These are phyloP conservation scores for Cenopis cana DNA, from an alignment of 2,888 invertebrate genomes.

Conservation along the genomic window DNA sequence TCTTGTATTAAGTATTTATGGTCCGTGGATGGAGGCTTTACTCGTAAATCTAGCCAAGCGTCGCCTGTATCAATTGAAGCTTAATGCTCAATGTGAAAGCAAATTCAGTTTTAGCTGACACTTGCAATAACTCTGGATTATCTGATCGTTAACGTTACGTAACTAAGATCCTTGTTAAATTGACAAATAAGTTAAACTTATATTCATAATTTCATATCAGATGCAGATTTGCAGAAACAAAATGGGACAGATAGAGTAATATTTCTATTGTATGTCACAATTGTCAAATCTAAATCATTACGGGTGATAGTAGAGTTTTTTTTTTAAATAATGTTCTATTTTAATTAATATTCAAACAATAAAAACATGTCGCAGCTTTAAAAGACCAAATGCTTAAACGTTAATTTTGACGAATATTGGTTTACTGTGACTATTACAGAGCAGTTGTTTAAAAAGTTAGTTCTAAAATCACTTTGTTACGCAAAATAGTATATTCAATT, in stretches of 20 bases:
- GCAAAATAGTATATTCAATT: too few species aligned
- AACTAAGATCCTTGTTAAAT: constrained; percentile 17
- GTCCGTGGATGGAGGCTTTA: constrained; percentile 8
- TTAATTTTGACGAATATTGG: too few species aligned
- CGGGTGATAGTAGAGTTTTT: too few species aligned
- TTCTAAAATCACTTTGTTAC: too few species aligned
- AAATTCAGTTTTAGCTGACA: constrained; percentile 16
- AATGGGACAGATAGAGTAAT: too few species aligned
- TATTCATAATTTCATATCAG: background rate
- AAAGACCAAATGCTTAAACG: too few species aligned
- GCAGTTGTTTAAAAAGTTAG: too few species aligned
- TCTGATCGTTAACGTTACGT: constrained; percentile 10
- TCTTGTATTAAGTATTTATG: constrained; percentile 5
- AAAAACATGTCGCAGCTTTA: too few species aligned
- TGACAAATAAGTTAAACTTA: background rate
- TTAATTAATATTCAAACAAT: too few species aligned
- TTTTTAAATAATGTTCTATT: too few species aligned
- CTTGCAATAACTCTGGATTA: constrained; percentile 25
- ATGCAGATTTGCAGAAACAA: background rate
- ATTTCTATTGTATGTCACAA: background rate
- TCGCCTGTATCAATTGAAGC: constrained; percentile 19
- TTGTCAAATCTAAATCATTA: too few species aligned
- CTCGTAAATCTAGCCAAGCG: constrained; percentile 25
- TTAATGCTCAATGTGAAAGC: constrained; percentile 31
- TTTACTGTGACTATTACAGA: too few species aligned